Base-by-base conservation (phyloP, 2,797 vertebrate genomes). In the Vultur gryphus region DNA sequence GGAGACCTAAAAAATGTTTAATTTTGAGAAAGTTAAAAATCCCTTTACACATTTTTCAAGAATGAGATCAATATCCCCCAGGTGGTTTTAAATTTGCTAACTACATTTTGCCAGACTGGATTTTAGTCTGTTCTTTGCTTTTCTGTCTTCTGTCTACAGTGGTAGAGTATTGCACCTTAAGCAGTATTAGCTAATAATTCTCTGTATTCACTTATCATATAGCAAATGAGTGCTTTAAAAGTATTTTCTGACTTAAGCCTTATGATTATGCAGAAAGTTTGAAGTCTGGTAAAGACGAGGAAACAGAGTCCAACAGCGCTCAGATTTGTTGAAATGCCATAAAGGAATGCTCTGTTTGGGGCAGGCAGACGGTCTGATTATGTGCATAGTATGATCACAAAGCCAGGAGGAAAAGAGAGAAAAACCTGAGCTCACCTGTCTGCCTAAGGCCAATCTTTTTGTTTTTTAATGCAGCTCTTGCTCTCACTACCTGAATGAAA, bases 401-500 rank as follows among this genome's bases (percentile, higher is more conserved):
- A 91, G 58, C 33, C 39, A 71, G 41, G 11, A 69, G 49, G 21
- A 73, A 96, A 80, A 81, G 15, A 71, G 41, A 66, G 31, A 59
- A 90, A 66, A 85, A 85, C 33, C 5, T 75, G 69, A 93, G 62
- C 55, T 97, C 87, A 90, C 87, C 66, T 88, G 58, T 44, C 35
- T 89, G 82, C 89, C 76, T 54, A 76, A 83, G 58, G 83, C 69
- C 3, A 86, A 59, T 39, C 37, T 48, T 87, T 66, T 51, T 71
- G 14, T 2, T 66, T 84, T 67, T 81, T 48, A 86, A 81, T 52
- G 51, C 62, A 88, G 66, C 11, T 70, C 49, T 87, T 90, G 35
- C 59, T 89, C 73, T 75, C 41, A 31, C 58, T 90, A 72, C 48
- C 70, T 95, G 83, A 93, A 86, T 90, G 86, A 94, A 94, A 76